phyloP scores from a whole-genome alignment of 2,797 vertebrate species.

The Crenichthys baileyi region DNA sequence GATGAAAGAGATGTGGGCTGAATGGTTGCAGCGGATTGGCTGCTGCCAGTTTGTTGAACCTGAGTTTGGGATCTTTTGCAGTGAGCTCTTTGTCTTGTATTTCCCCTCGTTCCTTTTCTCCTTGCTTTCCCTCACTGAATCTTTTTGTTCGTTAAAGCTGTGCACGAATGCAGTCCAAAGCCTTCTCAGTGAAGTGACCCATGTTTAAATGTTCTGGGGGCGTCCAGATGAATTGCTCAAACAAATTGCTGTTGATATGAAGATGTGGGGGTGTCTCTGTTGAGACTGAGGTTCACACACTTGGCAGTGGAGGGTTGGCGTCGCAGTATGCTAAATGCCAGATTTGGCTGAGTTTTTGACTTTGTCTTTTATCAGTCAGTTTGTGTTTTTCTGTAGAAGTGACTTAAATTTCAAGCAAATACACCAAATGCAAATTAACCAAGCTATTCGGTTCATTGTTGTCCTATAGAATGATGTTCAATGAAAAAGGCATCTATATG shows the following conservation, averaged over 20 bases:
- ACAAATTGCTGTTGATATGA: conserved; percentile 75
- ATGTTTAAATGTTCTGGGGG: conserved; percentile 69
- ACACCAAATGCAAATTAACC: conserved; percentile 17
- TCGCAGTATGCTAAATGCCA: conserved; percentile 20
- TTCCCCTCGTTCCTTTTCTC: conserved; percentile 69
- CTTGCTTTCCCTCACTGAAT: conserved; percentile 56
- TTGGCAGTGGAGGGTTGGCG: conserved; percentile 26
- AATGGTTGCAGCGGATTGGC: conserved; percentile 61
- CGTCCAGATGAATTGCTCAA: conserved; percentile 62
- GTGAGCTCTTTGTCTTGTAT: conserved; percentile 64
- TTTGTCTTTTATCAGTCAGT: conserved; percentile 36
- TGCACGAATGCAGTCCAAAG: conserved; percentile 67
- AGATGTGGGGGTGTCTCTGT: conserved; percentile 65
- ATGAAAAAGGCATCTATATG: not conserved
- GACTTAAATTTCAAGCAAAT: conserved; percentile 29
- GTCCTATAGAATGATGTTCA: conserved; percentile 5
- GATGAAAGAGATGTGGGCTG: conserved; percentile 46
- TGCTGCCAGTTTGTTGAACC: conserved; percentile 70
- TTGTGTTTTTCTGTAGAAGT: conserved; percentile 13
- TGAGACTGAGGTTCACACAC: conserved; percentile 54
- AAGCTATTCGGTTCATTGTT: conserved; percentile 4
- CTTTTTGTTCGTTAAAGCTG: conserved; percentile 70
- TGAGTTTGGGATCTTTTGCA: conserved; percentile 68
- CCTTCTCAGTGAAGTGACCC: conserved; percentile 73
- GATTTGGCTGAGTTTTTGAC: conserved; percentile 51